Base-by-base conservation (phyloP, 2,113 vertebrate species). In the Prolemur simus region DNA sequence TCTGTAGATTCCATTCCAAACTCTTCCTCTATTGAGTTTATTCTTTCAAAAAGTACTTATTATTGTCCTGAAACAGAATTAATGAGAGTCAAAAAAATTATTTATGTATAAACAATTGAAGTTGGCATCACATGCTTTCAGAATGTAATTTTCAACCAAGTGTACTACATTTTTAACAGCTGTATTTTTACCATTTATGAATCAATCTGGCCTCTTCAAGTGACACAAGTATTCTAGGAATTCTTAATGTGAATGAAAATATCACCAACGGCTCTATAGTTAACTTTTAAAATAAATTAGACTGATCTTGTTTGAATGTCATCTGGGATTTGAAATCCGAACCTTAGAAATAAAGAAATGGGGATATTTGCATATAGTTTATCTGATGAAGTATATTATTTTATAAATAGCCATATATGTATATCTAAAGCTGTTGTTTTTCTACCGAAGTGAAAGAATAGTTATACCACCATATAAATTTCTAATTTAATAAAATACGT, bases 21-120 rank as follows among this genome's bases (percentile, higher is more conserved):
- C 20, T 64, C 17, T 49, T 73, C 77, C 13, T 37, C n/a, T 81
- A 74, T 78, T 74, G 58, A 76, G 11, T 69, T 81, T 42, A 47
- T 84, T 81, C 34, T 92, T 95, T 92, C 23, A 63, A 83, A 21
- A 91, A 91, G 60, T 89, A 49, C 47, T 87, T 93, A 74, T 81
- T 87, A 88, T 23, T 85, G 14, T 84, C 45, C 58, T 68, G 45
- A 45, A 93, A 90, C 32, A 64, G 49, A 94, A 13, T 68, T 93
- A 71, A 68, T 86, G 32, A 69, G 34, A 83, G 27, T 76, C 56
- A 89, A 66, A 80, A 91, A 76, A 89, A 32, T 64, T 68, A 96
- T 91, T 82, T 95, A 68, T 58, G n/a, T 58, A 39, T 91, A 96
- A 97, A 84, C n/a, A 90, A 60, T 77, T 54, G 27, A 95, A 92